Base-by-base conservation (phyloP, 1,140 invertebrate species). In the Galleria mellonella region DNA sequence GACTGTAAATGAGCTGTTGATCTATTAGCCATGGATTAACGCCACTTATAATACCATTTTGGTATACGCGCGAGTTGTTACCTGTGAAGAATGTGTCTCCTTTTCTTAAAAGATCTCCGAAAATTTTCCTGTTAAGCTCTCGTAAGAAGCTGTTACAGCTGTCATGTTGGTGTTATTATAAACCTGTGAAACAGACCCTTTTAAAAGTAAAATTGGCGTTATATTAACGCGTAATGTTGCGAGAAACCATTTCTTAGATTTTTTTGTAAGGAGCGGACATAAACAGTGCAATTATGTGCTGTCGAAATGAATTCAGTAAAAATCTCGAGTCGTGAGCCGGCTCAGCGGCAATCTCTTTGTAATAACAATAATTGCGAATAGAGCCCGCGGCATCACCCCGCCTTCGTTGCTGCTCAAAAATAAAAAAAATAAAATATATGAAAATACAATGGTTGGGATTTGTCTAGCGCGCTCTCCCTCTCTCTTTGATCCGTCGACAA, bases 281-380 rank as follows among this genome's bases (percentile, higher is more conserved):
- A 38, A 42, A 44, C 50, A 44, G 40, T 52, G 50, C 65, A 77
- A 75, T 75, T 71, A 72, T 59, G 59, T 62, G 51, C 60, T 63
- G 69, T 66, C 50, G 53, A 44, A 68, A 73, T 68, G 50, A 73
- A 67, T 76, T 73, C 62, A 56, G 57, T 62, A 55, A 75, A 83
- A 79, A 79, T 55, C 55, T 66, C 60, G 51, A 73, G 61, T 58
- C 57, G 48, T 72, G 74, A 84, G 72, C 76, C 72, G 70, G 74
- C 74, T 82, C 67, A 78, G 57, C 63, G 61, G 62, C 71, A 72
- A 79, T 76, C 77, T 84, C 81, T 81, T 81, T 82, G 81, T 82
- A 84, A 84, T 82, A 84, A 82, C 71, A 84, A 82, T 79, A 81
- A 82, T 84, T 84, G 81, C 73, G 68, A 72, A 77, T 64, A 67